Conservation (phyloP, 2,888 invertebrate species). For the Pycnomerus fuliginosus region DNA sequence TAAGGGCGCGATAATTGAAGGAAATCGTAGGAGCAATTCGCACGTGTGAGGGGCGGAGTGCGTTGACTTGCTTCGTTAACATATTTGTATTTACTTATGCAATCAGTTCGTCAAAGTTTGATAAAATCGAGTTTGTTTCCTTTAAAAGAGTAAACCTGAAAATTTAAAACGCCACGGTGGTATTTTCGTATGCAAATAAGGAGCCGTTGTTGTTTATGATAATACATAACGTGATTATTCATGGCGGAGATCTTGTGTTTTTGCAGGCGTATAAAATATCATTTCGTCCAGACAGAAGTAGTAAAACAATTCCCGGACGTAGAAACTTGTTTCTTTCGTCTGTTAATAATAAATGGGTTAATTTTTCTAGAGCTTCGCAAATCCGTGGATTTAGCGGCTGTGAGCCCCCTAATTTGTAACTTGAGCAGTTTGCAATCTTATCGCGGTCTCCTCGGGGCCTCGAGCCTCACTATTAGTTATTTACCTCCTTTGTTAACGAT, state of each 20-base stretch:
- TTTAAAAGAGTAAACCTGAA: constrained; percentile 17
- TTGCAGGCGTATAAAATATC: constrained; percentile 40
- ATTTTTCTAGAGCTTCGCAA: constrained; percentile 51
- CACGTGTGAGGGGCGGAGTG: not conserved
- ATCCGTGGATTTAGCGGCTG: constrained; percentile 44
- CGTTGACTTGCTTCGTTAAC: constrained; percentile 17
- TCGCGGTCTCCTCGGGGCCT: constrained; percentile 33
- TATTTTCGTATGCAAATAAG: constrained; percentile 41
- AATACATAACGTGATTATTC: constrained; percentile 45
- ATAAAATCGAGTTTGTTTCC: constrained; percentile 19
- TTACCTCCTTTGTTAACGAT: constrained; percentile 38
- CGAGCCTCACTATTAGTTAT: constrained; percentile 38
- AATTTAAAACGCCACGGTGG: constrained; percentile 23
- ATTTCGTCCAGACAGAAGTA: constrained; percentile 39
- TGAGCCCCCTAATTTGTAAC: constrained; percentile 50
- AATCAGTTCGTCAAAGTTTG: constrained; percentile 21
- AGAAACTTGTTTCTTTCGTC: constrained; percentile 45
- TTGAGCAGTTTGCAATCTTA: constrained; percentile 46
- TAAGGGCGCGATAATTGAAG: too few species aligned
- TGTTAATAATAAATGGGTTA: constrained; percentile 53
- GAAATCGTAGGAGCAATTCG: not conserved
- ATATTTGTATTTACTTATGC: constrained; percentile 24
- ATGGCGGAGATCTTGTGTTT: constrained; percentile 38
- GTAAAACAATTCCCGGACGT: constrained; percentile 45
- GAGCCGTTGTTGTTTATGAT: constrained; percentile 37